A percentile compares a stretch with the other conserved stretches of the same genome.
phyloP scores from a whole-genome alignment of 2,888 invertebrate genomes.

The Oegoconia quadripuncta region DNA sequence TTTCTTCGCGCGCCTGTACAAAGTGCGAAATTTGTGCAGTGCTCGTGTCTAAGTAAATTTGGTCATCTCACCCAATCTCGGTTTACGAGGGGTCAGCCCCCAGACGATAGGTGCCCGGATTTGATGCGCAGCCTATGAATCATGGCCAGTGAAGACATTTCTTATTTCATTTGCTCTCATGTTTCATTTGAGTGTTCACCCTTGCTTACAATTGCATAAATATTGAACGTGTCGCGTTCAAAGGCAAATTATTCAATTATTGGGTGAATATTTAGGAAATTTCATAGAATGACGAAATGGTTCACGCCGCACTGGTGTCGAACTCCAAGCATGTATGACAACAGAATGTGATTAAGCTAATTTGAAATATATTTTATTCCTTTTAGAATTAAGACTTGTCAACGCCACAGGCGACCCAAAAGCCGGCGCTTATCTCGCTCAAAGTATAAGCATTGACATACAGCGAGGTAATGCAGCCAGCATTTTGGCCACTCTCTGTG shows the following conservation, averaged over 20 bases:
- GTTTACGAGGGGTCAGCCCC: conserved; percentile 67
- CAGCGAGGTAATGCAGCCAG: too few relatives aligned
- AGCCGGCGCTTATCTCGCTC: too few relatives aligned
- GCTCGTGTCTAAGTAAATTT: conserved; percentile 74
- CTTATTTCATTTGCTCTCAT: conserved; percentile 60
- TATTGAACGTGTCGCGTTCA: too few relatives aligned
- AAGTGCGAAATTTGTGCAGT: conserved; percentile 52
- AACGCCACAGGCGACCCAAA: too few relatives aligned
- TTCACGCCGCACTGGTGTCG: too few relatives aligned
- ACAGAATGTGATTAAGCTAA: background rate
- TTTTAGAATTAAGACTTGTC: too few relatives aligned
- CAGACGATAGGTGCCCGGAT: conserved; percentile 53
- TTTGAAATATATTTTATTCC: background rate
- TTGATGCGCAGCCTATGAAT: conserved; percentile 67
- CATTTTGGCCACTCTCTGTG: too few relatives aligned
- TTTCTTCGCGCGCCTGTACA: conserved; percentile 40
- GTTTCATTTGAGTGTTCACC: conserved; percentile 34
- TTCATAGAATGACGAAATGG: too few relatives aligned
- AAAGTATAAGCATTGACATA: too few relatives aligned
- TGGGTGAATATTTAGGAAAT: too few relatives aligned
- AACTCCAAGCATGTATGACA: too few relatives aligned
- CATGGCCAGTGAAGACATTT: conserved; percentile 47
- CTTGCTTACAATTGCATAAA: conserved; percentile 18
- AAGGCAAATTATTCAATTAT: too few relatives aligned
- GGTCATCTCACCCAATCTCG: conserved; percentile 71